Base-by-base conservation (phyloP, 2,797 vertebrate genomes). In the Danio albolineatus region DNA sequence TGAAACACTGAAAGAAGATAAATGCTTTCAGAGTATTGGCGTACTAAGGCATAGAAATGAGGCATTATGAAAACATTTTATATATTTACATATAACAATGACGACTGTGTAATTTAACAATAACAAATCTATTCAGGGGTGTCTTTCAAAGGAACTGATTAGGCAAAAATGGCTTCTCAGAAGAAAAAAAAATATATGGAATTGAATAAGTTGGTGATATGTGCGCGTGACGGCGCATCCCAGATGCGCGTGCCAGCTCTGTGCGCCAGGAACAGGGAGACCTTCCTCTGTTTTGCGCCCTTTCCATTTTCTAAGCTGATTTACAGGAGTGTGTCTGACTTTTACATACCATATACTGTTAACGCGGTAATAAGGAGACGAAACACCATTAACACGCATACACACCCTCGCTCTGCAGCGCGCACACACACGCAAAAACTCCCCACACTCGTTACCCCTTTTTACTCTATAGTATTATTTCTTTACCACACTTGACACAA, bases 331-430 rank as follows among this genome's bases (percentile, higher is more conserved):
- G 10, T 64, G 41, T 46, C 38, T 64, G 10, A 73, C 69, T 73
- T 79, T 56, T 36, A 79, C 69, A 72, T 39, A 38, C 13, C n/a
- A 73, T 54, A 61, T 54, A 54, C 41, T n/a, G 38, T 56, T 53
- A 79, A 79, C 65, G 49, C 69, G 39, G 14, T 36, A 72, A 48
- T 7, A 16, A 56, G 16, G 28, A 51, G 13, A 44, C 7, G 48
- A 21, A 8, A 44, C 39, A 43, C 48, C 38, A 6, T 53, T 53
- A 51, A 60, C 13, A 16, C 43, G 19, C 1, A 28, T 28, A 76
- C 19, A 39, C 16, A 59, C 41, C 10, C 39, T 48, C 7, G 4
- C n/a, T 21, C 46, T 53, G 36, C 19, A 39, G 19, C 16, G 44
- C 28, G 28, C 28, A 28, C 51, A 44, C 66, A 13, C 28, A 7